Conservation (phyloP, 2,113 vertebrate species). For the Gobiocypris rarus region DNA sequence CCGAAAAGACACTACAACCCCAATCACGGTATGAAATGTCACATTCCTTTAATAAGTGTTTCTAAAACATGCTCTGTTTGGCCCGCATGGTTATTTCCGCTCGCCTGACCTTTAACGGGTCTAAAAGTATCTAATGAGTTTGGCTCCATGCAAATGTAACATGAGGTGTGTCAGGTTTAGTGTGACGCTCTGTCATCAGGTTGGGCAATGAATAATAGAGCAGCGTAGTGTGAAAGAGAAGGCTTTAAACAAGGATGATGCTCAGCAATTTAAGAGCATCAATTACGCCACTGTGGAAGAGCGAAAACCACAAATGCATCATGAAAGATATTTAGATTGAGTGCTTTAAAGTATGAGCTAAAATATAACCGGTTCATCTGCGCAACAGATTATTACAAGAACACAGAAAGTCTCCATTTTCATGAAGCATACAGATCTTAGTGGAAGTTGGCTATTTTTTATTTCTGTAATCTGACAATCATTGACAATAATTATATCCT, state of each 20-base stretch:
- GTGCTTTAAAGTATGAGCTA: background rate
- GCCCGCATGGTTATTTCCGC: slow-evolving; percentile 40
- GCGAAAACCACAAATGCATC: slow-evolving; percentile 7
- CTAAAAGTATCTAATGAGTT: slow-evolving; percentile 49
- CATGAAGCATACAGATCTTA: background rate
- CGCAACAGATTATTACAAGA: background rate
- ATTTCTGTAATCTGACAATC: background rate
- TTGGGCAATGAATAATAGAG: slow-evolving; percentile 38
- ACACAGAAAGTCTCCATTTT: background rate
- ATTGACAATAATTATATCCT: background rate
- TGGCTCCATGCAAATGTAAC: slow-evolving; percentile 49
- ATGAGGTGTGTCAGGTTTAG: slow-evolving; percentile 8
- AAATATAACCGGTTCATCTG: background rate
- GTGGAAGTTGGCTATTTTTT: background rate
- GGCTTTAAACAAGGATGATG: slow-evolving; percentile 19
- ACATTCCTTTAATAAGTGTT: slow-evolving; percentile 36
- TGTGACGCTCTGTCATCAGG: slow-evolving; percentile 1
- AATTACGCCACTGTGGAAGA: slow-evolving; percentile 19
- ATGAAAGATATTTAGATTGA: background rate
- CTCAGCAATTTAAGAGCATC: slow-evolving; percentile 17
- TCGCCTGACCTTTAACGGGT: slow-evolving; percentile 48
- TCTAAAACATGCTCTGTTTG: slow-evolving; percentile 30
- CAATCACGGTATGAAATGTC: slow-evolving; percentile 41
- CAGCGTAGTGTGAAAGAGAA: slow-evolving; percentile 26
- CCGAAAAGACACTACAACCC: background rate